Evolutionary conservation across 2,797 vertebrate genomes (phyloP), one percentile per base, ranked within the genome.

Genomic region (Lithobates sylvaticus): DNA sequence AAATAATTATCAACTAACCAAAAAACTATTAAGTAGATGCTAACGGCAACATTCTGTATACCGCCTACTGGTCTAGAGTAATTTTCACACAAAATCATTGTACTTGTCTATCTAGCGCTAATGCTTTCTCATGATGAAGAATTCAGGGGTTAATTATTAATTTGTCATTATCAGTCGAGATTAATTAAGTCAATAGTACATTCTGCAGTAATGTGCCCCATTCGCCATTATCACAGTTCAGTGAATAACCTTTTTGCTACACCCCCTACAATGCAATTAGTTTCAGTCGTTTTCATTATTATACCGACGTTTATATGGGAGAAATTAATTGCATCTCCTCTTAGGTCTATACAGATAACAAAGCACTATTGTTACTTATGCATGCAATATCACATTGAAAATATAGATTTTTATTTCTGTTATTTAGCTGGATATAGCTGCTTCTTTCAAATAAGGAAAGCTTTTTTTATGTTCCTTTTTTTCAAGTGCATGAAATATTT

Each of bases 401-500:
- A 58, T 29, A 16, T n/a, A 1, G n/a, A 10, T 23, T 72, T 58
- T 81, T n/a, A 4, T 78, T 42, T 44, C 27, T 44, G 34, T 42
- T 12, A 23, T 70, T 32, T 70, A 47, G 58, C 36, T 44, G 1
- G 3, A 83, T 83, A 83, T 36, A 65, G 4, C 23, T 32, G 47
- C 86, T 83, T 91, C 90, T 87, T 70, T 88, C 89, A 81, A 86
- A 72, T 88, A 87, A 89, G 70, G 23, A 88, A 92, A 90, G 89
- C 88, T 12, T 91, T 64, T 82, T 90, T 82, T 86, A 90, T 90
- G 81, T 50, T n/a, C 44, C 2, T 10, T 9, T 65, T 65, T 26
- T 65, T 80, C 8, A 50, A 71, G 86, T 67, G 29, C 89, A 94
- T 95, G 88, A 95, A 95, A 95, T 94, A 95, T 95, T 94, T 95